Conservation (phyloP, 2,797 vertebrate species). For the Euphonia xanthogaster region DNA sequence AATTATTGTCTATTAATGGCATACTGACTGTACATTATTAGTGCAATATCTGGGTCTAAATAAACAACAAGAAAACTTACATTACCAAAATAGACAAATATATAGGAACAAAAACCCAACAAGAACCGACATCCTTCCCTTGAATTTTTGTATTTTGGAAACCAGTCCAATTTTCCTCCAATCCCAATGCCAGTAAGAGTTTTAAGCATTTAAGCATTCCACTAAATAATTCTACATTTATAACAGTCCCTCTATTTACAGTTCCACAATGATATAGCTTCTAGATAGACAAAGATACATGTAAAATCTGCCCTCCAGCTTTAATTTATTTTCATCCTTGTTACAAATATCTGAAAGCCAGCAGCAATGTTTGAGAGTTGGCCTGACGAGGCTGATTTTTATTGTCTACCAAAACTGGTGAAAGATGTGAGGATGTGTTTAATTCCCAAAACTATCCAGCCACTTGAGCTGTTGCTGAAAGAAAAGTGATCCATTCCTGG, state of each 20-base stretch:
- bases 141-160: not conserved
- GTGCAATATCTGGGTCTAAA: not conserved
- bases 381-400: not conserved
- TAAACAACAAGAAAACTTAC: not conserved
- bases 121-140: not conserved
- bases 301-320: not conserved
- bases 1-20: not conserved
- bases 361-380: not conserved
- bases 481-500: not conserved
- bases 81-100: not conserved
- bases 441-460: not conserved
- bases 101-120: accelerated
- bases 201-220: not conserved
- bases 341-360: not conserved
- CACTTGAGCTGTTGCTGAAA: not conserved
- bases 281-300: not conserved
- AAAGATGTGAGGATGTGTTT: not conserved
- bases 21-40: not conserved
- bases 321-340: not conserved
- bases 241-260: not conserved
- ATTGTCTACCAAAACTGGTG: not conserved
- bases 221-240: not conserved
- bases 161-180: not conserved
- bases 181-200: not conserved
- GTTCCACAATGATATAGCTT: not conserved